A percentile compares a stretch with the other conserved stretches of the same genome.
Evolutionary conservation across 2,888 invertebrate species (phyloP).

Genomic region (Nebria salina): DNA sequence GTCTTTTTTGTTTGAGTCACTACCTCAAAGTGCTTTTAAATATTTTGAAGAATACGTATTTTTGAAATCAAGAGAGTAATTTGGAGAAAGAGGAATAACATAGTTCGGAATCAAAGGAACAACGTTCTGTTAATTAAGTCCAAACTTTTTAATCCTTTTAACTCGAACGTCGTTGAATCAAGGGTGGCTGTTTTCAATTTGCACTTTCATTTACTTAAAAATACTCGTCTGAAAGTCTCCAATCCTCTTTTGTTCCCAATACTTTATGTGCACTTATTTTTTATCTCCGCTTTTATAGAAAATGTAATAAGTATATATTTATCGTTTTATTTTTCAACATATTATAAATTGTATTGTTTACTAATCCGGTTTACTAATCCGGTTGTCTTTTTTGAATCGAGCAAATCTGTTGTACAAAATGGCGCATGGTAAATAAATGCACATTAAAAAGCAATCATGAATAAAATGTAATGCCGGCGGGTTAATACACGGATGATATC

Average conservation of each 20-base stretch:
- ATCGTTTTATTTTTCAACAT: not conserved
- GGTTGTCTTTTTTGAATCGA: not conserved
- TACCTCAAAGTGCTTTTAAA: too few relatives aligned
- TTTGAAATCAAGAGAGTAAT: too few relatives aligned
- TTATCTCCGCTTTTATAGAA: not conserved
- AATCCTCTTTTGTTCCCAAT: not conserved
- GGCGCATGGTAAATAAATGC: conserved; percentile 26
- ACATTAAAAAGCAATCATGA: conserved; percentile 39
- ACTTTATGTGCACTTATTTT: not conserved
- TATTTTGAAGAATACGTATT: too few relatives aligned
- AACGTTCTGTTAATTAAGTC: conserved; percentile 50
- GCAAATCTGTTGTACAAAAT: conserved; percentile 14
- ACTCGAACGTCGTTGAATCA: conserved; percentile 42
- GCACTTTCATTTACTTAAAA: conserved; percentile 28
- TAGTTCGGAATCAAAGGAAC: conserved; percentile 41
- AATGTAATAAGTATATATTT: not conserved
- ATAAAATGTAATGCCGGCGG: conserved; percentile 16
- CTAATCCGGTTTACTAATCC: too few relatives aligned
- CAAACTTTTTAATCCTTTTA: conserved; percentile 52
- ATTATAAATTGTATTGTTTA: too few relatives aligned
- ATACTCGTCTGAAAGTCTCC: not conserved
- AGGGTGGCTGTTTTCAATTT: conserved; percentile 35
- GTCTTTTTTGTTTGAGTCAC: too few relatives aligned
- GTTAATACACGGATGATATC: conserved; percentile 26
- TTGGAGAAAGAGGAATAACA: not conserved